These are phyloP conservation scores for Pollachius pollachius DNA, from an alignment of 2,113 vertebrate genomes.

Conservation along the genomic window DNA sequence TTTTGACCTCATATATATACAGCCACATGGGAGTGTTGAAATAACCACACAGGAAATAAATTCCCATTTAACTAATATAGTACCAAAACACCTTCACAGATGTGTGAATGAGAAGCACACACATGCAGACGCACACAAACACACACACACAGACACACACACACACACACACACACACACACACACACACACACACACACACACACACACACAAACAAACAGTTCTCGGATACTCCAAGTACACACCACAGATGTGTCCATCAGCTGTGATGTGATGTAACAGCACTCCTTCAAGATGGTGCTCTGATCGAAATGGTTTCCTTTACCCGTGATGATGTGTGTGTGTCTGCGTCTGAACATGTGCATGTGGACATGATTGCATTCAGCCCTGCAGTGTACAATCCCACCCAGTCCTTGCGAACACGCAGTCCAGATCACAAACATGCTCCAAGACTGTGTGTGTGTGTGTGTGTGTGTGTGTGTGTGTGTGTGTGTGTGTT, in stretches of 20 bases:
- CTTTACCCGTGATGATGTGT: conserved; percentile 1
- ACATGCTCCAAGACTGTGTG: not conserved
- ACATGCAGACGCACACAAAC: not conserved
- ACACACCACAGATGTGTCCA: too few relatives aligned
- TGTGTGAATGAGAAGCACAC: not conserved
- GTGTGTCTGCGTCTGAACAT: not conserved
- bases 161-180: not conserved
- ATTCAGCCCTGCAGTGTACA: not conserved
- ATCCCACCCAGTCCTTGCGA: conserved; percentile 17
- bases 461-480: conserved; percentile 16
- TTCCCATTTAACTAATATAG: conserved; percentile 19
- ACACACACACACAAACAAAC: not conserved
- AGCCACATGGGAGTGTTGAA: conserved; percentile 6
- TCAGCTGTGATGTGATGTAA: too few relatives aligned
- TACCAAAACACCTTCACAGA: not conserved
- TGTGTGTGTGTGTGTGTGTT: conserved; percentile 6
- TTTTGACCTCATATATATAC: conserved; percentile 24
- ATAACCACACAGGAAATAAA: conserved; percentile 22
- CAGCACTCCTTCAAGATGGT: not conserved
- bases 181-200: not conserved
- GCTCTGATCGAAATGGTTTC: not conserved
- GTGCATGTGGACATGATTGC: not conserved
- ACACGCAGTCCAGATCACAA: conserved; percentile 8
- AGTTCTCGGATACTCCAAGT: too few relatives aligned
- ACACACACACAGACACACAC: too few relatives aligned